Evolutionary conservation across 1,140 invertebrate genomes (phyloP), one percentile per base, ranked within the genome.

Genomic region (Mycetomoellerius zeteki): DNA sequence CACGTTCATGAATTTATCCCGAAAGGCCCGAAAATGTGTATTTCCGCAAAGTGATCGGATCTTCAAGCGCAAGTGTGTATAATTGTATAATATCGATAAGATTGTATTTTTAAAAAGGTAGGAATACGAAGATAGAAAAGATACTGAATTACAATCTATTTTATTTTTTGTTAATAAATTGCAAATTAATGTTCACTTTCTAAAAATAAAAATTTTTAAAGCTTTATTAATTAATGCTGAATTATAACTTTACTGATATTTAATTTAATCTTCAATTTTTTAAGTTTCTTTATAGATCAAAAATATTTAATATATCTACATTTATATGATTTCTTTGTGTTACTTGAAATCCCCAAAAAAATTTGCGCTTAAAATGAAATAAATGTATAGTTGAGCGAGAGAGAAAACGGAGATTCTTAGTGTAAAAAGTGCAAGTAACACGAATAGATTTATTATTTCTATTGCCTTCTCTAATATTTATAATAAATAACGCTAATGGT

Each of bases 51-150:
- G 64, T 69, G n/a, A 62, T 78, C 21, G 19, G n/a, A 0, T 54
- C 47, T 5, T 60, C 24, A 56, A 80, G 24, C 19, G 50, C 21
- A 16, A n/a, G 7, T 21, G 60, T 56, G 60, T 56, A 2, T 10
- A 85, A 52, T 50, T 33, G 33, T 58, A 65, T 71, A 56, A 69
- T 37, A 72, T 2, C 24, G 12, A 86, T 21, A 43, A 30, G 24
- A 64, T 50, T 47, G 27, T 30, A 77, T 16, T 0, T 12, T 56
- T 24, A 52, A 85, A 21, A 65, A 77, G 58, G 27, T 75, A 77
- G 21, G 30, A 47, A 37, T n/a, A 50, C 3, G 33, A 37, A 43
- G n/a, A 71, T 37, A 71, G n/a, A 37, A 43, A 43, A 47, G 12
- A 21, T 43, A 19, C 7, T 21, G 16, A 69, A 14, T 2, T 65